A percentile compares a stretch with the other conserved stretches of the same genome.
phyloP scores from a whole-genome alignment of 2,888 invertebrate species.

The Dynastes maya region DNA sequence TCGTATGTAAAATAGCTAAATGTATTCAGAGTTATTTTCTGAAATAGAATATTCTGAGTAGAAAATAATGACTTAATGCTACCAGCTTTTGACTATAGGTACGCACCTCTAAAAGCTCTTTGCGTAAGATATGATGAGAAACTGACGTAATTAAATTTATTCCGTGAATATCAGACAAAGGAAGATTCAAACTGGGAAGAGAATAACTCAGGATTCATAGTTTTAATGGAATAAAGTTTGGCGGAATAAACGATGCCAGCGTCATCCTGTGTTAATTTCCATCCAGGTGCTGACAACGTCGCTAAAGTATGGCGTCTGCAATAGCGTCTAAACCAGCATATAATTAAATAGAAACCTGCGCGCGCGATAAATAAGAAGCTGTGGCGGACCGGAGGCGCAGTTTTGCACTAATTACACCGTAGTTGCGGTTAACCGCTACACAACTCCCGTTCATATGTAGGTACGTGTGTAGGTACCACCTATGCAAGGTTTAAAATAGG shows the following conservation, averaged over 20 bases:
- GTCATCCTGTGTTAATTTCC: constrained; percentile 26
- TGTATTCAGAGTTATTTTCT: too few relatives aligned
- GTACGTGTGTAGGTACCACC: constrained; percentile 12
- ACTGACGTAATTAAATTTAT: neutral
- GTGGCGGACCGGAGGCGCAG: constrained; percentile 24
- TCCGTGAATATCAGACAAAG: neutral
- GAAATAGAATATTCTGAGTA: too few relatives aligned
- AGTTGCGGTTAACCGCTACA: constrained; percentile 41
- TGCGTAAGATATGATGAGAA: neutral
- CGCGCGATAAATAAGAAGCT: constrained; percentile 31
- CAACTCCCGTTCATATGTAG: constrained; percentile 12
- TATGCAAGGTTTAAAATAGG: constrained; percentile 25
- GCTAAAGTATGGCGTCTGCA: constrained; percentile 13
- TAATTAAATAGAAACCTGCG: constrained; percentile 30
- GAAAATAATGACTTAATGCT: too few relatives aligned
- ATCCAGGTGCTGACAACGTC: constrained; percentile 6
- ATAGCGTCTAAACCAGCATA: constrained; percentile 29
- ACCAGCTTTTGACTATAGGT: too few relatives aligned
- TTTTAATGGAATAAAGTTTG: constrained; percentile 14
- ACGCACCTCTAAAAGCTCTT: too few relatives aligned
- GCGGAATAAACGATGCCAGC: constrained; percentile 6
- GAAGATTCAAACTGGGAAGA: neutral
- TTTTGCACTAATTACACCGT: constrained; percentile 39
- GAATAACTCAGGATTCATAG: neutral
- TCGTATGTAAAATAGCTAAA: too few relatives aligned